phyloP scores from a whole-genome alignment of 2,888 invertebrate species.

The Fissipunctia ypsillon region DNA sequence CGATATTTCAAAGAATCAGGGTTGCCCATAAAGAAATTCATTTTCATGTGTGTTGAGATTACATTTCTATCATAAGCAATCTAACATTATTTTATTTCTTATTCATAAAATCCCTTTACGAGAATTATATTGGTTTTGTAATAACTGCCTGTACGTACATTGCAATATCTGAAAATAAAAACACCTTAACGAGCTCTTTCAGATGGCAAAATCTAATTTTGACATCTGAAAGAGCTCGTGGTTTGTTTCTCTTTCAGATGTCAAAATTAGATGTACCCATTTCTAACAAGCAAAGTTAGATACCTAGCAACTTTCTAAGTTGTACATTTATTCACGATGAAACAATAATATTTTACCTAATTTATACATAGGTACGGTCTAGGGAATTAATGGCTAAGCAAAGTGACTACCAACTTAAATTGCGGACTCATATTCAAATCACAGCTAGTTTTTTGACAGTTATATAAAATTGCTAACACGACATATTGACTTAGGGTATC shows the following conservation, averaged over 20 bases:
- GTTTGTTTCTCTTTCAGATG: background rate
- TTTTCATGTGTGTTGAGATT: background rate
- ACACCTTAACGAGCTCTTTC: background rate
- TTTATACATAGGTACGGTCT: no score
- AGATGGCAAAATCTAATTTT: background rate
- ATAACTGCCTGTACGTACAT: background rate
- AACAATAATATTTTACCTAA: background rate
- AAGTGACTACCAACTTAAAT: no score
- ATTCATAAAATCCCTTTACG: constrained; percentile 3
- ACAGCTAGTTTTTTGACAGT: no score
- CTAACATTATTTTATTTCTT: constrained; percentile 10
- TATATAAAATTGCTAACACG: no score
- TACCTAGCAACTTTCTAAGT: background rate
- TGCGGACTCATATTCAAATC: no score
- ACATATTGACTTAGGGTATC: no score
- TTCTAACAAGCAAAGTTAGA: no score
- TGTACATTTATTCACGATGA: background rate
- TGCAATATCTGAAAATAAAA: background rate
- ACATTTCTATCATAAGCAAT: constrained; percentile 4
- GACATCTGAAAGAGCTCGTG: no score
- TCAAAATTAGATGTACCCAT: background rate
- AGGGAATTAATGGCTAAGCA: no score
- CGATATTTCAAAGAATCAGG: background rate
- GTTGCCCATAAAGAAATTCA: background rate
- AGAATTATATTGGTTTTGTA: background rate